Evolutionary conservation across 2,113 vertebrate species (phyloP), one percentile per base, ranked within the genome.

Genomic region (Psilopogon haemacephalus): DNA sequence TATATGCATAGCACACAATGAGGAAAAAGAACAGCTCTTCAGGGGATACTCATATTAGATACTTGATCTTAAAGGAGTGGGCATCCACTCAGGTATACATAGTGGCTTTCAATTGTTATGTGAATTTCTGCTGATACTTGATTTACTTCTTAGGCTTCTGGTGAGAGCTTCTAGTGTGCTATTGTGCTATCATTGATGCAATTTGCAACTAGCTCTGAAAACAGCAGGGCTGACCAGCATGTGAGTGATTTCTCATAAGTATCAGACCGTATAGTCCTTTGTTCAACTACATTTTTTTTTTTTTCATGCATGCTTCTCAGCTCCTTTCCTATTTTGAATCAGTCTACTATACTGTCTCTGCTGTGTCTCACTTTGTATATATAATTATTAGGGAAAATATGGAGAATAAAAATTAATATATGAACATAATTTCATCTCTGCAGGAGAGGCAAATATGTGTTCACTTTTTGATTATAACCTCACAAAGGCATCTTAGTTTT

Each of bases 11-110:
- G 17, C 27, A 75, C 19, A 3, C 48, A 77, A 42, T 5, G 5
- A 60, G n/a, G 12, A 11, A 46, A 85, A 83, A 42, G 3, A 7
- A 21, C 10, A 88, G 28, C 12, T 11, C 8, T 70, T 75, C 23
- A 78, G 37, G 75, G 15, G 35, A 20, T 64, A 18, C 5, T 81
- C 42, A 35, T 4, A 69, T 48, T 68, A 24, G 15, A 5, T 15
- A 23, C 18, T 13, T 44, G 13, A 42, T 20, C 20, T 72, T 65
- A 38, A 54, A 65, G 13, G 3, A 2, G 15, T 1, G 1, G 12
- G 8, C 1, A 4, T 17, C 62, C 56, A 15, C 30, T 46, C 1
- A 1, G 18, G 15, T 55, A 21, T 37, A 11, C 8, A 11, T 0
- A 0, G 18, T 32, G 72, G 19, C 12, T 33, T 75, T 5, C 3